These are phyloP conservation scores for Eretmocerus hayati DNA, from an alignment of 2,888 invertebrate genomes.

Conservation along the genomic window DNA sequence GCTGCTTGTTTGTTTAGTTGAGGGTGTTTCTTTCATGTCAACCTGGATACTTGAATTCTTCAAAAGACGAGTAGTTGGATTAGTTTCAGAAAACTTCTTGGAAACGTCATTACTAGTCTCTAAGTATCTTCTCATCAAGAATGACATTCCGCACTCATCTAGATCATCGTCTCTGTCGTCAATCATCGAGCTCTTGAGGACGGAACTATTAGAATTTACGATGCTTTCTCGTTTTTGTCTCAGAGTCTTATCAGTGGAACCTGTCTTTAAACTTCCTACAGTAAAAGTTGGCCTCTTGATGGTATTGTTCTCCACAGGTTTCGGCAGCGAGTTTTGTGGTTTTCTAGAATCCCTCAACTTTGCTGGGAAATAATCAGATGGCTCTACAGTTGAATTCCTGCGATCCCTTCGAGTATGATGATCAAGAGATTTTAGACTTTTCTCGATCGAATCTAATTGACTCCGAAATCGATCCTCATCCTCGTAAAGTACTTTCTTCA, in stretches of 20 bases:
- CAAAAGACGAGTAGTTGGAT: background rate
- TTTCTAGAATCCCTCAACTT: conserved; percentile 2
- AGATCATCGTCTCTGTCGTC: conserved; percentile 1
- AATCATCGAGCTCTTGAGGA: background rate
- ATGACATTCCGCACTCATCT: conserved; percentile 17
- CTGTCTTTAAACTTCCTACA: background rate
- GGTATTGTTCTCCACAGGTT: background rate
- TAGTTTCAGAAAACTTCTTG: conserved; percentile 5
- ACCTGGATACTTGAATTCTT: background rate
- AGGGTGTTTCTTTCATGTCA: background rate
- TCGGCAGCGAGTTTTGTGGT: background rate
- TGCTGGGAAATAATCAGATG: background rate
- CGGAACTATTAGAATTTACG: background rate
- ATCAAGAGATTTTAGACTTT: conserved; percentile 5
- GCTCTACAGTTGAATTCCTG: background rate
- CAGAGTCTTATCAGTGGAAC: background rate
- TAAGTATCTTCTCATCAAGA: conserved; percentile 17
- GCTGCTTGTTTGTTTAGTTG: background rate
- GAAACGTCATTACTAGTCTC: conserved; percentile 14
- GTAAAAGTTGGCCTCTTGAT: background rate
- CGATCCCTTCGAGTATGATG: background rate
- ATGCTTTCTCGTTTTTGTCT: background rate
- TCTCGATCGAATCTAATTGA: conserved; percentile 4
- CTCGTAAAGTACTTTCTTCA: background rate
- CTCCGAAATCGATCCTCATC: background rate